phyloP scores from a whole-genome alignment of 2,888 invertebrate species.

The Lasioglossum marginatum region DNA sequence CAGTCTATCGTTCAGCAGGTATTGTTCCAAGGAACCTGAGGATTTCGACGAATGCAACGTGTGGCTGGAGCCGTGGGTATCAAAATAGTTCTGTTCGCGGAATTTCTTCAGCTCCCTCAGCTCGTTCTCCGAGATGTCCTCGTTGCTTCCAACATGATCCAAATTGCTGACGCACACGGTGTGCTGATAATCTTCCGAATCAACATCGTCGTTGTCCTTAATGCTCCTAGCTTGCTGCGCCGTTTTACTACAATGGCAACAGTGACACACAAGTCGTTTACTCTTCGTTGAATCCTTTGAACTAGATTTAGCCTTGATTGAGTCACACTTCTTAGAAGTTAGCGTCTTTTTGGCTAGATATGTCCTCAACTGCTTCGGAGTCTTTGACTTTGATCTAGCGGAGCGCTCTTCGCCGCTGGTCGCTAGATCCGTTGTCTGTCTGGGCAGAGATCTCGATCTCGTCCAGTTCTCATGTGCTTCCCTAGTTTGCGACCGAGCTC shows the following conservation, averaged over 20 bases:
- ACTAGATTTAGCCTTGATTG: constrained; percentile 32
- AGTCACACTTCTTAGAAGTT: constrained; percentile 56
- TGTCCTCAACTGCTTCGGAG: constrained; percentile 27
- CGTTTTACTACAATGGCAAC: constrained; percentile 6
- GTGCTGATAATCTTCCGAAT: constrained; percentile 15
- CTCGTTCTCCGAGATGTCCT: constrained; percentile 31
- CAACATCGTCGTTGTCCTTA: background rate
- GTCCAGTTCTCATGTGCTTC: background rate
- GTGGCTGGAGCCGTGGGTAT: constrained; percentile 86
- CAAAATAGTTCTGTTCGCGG: constrained; percentile 87
- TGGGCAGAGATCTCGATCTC: background rate
- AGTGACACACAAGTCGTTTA: constrained; percentile 25
- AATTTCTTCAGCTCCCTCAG: constrained; percentile 83
- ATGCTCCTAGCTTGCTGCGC: background rate
- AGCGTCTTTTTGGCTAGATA: constrained; percentile 53
- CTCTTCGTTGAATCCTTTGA: constrained; percentile 27
- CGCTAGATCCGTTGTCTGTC: background rate
- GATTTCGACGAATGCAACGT: constrained; percentile 70
- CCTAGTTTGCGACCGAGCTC: constrained; percentile 1
- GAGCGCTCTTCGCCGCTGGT: background rate
- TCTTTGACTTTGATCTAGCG: background rate
- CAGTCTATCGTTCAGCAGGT: constrained; percentile 86
- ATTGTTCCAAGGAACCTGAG: constrained; percentile 86
- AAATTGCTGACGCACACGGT: constrained; percentile 14
- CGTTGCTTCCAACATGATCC: background rate